Base-by-base conservation (phyloP, 1,140 invertebrate genomes). In the Dreissena polymorpha region DNA sequence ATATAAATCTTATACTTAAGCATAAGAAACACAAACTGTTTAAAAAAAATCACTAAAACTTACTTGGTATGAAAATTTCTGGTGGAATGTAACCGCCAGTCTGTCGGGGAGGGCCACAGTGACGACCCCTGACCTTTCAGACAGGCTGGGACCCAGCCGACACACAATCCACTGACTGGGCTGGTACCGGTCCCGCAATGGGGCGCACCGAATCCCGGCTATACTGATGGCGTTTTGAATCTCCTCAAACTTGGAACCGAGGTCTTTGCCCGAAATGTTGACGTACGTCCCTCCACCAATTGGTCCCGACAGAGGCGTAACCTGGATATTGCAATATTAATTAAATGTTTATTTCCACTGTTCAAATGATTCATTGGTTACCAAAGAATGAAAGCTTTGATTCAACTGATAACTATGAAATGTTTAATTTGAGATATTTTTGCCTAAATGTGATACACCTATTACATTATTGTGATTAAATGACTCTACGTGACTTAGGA, bases 201-300 rank as follows among this genome's bases (percentile, higher is more conserved):
- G 95, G 76, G 95, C 95, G 94, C 98, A 99, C 0, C 96, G 95
- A 8, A 98, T 96, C 86, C 97, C 96, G 1, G 97, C 98, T 89
- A 99, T 98, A 13, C 95, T 95, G 78, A 99, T 97, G 94, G 97
- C 97, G 18, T 97, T 97, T 65, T 95, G 94, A 0, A 99, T 97
- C 93, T 99, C 98, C 90, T 97, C 96, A 90, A 97, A 96, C 86
- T 96, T 96, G 67, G 98, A 94, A 0, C 98, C 98, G 25, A 99
- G 94, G 94, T 99, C 99, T 89, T 97, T 97, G 10, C 98, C 98
- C 94, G 98, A 97, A 84, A 99, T 99, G n/a, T 97, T 98, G 0
- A 99, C 96, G 65, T 98, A 92, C 18, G 98, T 99, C 0, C 98
- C 98, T 23, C 98, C 98, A 94, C 99, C 97, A 70, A 99, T 95